These are phyloP conservation scores for Lepus townsendii DNA, from an alignment of 2,797 vertebrate species.

Conservation along the genomic window DNA sequence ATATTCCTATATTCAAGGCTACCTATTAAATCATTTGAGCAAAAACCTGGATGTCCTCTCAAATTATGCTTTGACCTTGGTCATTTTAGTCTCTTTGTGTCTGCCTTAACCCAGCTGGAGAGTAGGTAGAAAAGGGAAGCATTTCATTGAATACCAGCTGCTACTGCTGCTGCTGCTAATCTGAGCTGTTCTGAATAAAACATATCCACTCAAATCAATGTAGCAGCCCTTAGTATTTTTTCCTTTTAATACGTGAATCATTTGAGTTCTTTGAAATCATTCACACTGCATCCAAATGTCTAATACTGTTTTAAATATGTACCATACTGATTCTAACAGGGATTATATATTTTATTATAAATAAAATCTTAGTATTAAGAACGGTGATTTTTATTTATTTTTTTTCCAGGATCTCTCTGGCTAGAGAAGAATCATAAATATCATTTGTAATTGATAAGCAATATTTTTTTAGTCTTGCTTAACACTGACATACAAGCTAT, in stretches of 20 bases:
- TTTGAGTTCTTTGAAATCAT: constrained; percentile 42
- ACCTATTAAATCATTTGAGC: not conserved
- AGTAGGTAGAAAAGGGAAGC: not conserved
- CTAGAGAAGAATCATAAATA: constrained; percentile 20
- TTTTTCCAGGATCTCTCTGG: not conserved
- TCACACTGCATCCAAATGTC: not conserved
- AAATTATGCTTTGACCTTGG: not conserved
- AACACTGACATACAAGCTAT: not conserved
- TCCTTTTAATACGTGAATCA: not conserved
- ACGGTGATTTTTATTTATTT: not conserved
- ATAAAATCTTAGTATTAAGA: constrained; percentile 39
- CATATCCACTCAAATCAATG: constrained; percentile 18
- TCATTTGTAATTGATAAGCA: not conserved
- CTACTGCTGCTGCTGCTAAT: not conserved
- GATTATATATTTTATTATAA: not conserved
- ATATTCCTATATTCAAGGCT: not conserved
- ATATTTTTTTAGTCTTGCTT: not conserved
- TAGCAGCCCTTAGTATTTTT: not conserved
- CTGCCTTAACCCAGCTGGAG: not conserved
- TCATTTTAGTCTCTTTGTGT: constrained; percentile 23
- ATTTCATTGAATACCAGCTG: not conserved
- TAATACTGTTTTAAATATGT: not conserved
- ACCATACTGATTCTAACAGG: not conserved
- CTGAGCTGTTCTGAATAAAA: constrained; percentile 56
- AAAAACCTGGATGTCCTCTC: constrained; percentile 23